phyloP scores from a whole-genome alignment of 1,140 invertebrate genomes.

The Wiebesia pumilae region DNA sequence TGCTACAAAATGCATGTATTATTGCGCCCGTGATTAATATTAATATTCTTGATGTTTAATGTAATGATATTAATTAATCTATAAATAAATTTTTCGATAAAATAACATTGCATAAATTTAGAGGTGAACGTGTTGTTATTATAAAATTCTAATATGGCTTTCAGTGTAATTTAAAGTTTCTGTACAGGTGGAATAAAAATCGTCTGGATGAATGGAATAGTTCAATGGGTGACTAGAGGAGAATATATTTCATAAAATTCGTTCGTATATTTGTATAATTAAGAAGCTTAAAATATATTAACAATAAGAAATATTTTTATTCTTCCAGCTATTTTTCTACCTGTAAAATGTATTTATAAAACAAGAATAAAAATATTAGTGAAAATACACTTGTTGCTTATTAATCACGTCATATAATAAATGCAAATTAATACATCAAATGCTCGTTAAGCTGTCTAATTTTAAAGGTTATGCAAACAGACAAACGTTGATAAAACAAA shows the following conservation, averaged over 20 bases:
- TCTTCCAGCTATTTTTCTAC: not conserved
- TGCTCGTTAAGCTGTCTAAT: no score
- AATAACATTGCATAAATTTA: slow-evolving; percentile 11
- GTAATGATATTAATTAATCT: slow-evolving; percentile 31
- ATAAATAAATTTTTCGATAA: slow-evolving; percentile 1
- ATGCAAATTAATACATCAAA: no score
- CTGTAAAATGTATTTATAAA: not conserved
- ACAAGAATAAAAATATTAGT: not conserved
- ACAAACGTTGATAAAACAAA: no score
- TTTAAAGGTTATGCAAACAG: no score
- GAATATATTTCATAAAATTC: not conserved
- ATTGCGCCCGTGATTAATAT: slow-evolving; percentile 24
- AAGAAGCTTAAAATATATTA: slow-evolving; percentile 1
- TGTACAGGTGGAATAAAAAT: slow-evolving; percentile 5
- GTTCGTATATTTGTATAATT: slow-evolving; percentile 19
- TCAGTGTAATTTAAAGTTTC: slow-evolving; percentile 21
- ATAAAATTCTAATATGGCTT: slow-evolving; percentile 37
- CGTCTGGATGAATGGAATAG: no score
- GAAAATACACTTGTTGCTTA: no score
- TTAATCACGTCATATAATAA: no score
- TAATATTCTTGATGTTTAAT: slow-evolving; percentile 18
- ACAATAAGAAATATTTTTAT: no score
- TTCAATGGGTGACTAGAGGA: no score
- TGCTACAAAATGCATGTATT: slow-evolving; percentile 13
- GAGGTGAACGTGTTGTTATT: not conserved